These are phyloP conservation scores for Platysternon megacephalum DNA, from an alignment of 2,113 vertebrate genomes.

Conservation along the genomic window DNA sequence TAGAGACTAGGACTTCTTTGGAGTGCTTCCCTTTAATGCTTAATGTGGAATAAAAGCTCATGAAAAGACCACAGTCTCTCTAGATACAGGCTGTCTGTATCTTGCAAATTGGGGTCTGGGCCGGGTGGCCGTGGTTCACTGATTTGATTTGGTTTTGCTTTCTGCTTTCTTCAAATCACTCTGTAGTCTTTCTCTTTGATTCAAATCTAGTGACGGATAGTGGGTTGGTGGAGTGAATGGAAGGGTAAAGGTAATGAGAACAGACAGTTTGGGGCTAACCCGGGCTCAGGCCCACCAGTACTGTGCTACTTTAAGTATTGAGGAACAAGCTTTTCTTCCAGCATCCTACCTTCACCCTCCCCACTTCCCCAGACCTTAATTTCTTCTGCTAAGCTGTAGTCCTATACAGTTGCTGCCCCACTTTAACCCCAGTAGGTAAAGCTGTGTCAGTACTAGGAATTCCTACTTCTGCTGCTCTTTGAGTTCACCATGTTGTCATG, in stretches of 20 bases:
- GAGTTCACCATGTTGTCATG: neutral
- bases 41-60: rapidly evolving
- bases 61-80: neutral
- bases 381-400: neutral
- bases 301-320: neutral
- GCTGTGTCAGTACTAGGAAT: neutral
- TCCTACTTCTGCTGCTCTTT: neutral
- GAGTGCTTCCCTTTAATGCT: neutral
- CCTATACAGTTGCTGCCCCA: neutral
- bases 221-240: neutral
- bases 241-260: neutral
- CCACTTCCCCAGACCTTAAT: neutral
- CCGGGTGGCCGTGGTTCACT: neutral
- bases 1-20: neutral
- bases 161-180: rapidly evolving
- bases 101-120: neutral
- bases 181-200: neutral
- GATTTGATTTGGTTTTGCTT: neutral
- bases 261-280: neutral
- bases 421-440: neutral
- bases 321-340: neutral
- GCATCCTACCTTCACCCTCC: neutral
- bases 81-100: too few species aligned
- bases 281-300: neutral
- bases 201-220: neutral